A percentile compares a stretch with the other conserved stretches of the same genome.
Conservation (phyloP, 2,888 invertebrate species). For the Auanema freiburgensis region DNA sequence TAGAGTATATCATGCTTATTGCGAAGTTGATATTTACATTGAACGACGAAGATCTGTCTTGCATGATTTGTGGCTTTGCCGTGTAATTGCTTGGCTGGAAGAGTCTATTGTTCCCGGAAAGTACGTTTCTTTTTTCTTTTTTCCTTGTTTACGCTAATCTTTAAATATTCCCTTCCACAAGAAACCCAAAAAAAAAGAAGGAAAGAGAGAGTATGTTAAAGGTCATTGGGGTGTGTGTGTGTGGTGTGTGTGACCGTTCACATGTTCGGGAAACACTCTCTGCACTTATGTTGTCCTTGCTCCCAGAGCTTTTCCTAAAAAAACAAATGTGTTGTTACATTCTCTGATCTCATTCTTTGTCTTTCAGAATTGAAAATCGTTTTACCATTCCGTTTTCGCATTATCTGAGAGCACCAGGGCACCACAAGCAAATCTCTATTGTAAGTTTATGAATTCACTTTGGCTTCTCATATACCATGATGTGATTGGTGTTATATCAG, state of each 20-base stretch:
- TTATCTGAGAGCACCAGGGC: slow-evolving; percentile 20
- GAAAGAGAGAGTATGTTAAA: slow-evolving; percentile 4
- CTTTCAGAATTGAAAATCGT: slow-evolving; percentile 21
- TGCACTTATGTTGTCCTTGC: neutral
- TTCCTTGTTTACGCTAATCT: neutral
- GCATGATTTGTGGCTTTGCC: slow-evolving; percentile 34
- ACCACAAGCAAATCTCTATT: slow-evolving; percentile 48
- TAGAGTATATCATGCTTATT: slow-evolving; percentile 49
- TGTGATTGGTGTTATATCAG: neutral
- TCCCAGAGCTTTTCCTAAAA: neutral
- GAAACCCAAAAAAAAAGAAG: slow-evolving; percentile 4
- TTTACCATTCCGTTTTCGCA: slow-evolving; percentile 18
- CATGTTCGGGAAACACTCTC: neutral
- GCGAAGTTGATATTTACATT: slow-evolving; percentile 45
- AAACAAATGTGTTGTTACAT: neutral
- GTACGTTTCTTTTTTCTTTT: slow-evolving; percentile 13
- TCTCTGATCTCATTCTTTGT: neutral
- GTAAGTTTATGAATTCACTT: slow-evolving; percentile 27
- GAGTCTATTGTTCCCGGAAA: slow-evolving; percentile 46
- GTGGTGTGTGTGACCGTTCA: neutral
- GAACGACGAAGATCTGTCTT: slow-evolving; percentile 41
- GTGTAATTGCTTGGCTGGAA: slow-evolving; percentile 47
- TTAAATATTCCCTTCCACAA: neutral
- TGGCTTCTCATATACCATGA: slow-evolving; percentile 4
- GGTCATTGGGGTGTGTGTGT: no score